Evolutionary conservation across 2,797 vertebrate genomes (phyloP), one percentile per base, ranked within the genome.

Genomic region (Delichon dasypus): DNA sequence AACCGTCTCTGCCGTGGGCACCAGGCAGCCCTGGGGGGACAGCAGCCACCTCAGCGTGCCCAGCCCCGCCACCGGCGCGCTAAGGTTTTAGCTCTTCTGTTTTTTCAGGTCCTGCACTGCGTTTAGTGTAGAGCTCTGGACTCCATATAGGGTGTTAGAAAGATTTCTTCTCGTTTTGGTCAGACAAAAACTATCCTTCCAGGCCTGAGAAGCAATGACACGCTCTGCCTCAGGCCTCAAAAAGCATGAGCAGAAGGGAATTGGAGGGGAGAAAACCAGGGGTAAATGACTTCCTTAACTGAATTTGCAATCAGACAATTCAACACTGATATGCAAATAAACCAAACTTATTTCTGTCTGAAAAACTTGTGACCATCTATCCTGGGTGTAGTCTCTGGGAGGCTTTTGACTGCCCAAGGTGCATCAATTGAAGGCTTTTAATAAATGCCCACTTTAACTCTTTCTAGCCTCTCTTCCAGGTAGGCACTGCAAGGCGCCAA

Each of bases 1-100:
- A 14, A 99, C 98, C 5, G 99, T 99, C 97, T 99, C 98, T 0
- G 95, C 95, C 1, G 99, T 99, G 97, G 98, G 99, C 85, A 99
- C 99, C 89, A 99, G 91, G 89, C 99, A 99, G 1, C 98, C 98
- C 99, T 99, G 87, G 85, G 51, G 45, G 21, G 20, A 47, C 80
- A 84, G 68, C 34, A 11, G 75, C 48, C 30, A 11, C 10, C 32
- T 94, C 2, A 95, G 51, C 1, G 18, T 6, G n/a, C 34, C 54
- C 40, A 20, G 44, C 40, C 40, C 40, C 16, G 40, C 40, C 40
- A 40, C 40, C 15, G 40, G 6, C 5, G 38, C 38, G 38, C 12
- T 40, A 4, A 4, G 13, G 1, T 16, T 20, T 9, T 2, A 32
- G 30, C 11, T 32, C 16, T 16, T n/a, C 50, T 3, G 10, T 4